A percentile compares a stretch with the other conserved stretches of the same genome.
phyloP scores from a whole-genome alignment of 2,888 invertebrate species.

The Lasioglossum figueresi region DNA sequence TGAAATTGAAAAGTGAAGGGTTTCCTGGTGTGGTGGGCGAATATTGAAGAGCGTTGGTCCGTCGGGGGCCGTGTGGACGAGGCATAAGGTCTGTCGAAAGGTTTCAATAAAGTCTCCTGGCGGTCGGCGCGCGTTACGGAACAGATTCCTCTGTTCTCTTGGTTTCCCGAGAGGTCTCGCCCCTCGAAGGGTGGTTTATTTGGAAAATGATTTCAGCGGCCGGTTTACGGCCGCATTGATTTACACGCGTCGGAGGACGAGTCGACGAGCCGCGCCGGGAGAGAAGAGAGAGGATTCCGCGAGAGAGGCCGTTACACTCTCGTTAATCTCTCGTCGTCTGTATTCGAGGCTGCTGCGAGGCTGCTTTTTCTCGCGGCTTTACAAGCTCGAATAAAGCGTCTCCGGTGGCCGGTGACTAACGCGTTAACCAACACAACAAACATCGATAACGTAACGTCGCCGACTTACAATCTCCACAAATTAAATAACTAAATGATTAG shows the following conservation, averaged over 20 bases:
- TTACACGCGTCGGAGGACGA: conserved; percentile 43
- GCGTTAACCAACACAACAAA: conserved; percentile 23
- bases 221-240: conserved; percentile 49
- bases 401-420: conserved; percentile 12
- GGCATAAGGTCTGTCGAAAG: not conserved
- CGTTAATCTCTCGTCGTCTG: conserved; percentile 25
- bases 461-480: not conserved
- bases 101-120: not conserved
- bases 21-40: not conserved
- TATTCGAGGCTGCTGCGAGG: not conserved
- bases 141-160: not conserved
- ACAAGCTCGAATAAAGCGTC: conserved; percentile 33
- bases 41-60: not conserved
- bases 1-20: not conserved
- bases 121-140: not conserved
- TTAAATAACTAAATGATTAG: not conserved
- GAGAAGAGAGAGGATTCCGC: conserved; percentile 23
- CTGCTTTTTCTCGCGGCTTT: not conserved
- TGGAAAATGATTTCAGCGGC: conserved; percentile 57
- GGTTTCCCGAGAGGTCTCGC: conserved; percentile 32
- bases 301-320: conserved; percentile 44
- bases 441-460: conserved; percentile 24
- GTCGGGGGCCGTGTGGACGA: not conserved
- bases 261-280: conserved; percentile 36
- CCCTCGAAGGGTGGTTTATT: conserved; percentile 55